A percentile compares a stretch with the other conserved stretches of the same genome.
These are phyloP conservation scores for Alentia gelatinosa DNA, from an alignment of 2,888 invertebrate genomes.

Conservation along the genomic window DNA sequence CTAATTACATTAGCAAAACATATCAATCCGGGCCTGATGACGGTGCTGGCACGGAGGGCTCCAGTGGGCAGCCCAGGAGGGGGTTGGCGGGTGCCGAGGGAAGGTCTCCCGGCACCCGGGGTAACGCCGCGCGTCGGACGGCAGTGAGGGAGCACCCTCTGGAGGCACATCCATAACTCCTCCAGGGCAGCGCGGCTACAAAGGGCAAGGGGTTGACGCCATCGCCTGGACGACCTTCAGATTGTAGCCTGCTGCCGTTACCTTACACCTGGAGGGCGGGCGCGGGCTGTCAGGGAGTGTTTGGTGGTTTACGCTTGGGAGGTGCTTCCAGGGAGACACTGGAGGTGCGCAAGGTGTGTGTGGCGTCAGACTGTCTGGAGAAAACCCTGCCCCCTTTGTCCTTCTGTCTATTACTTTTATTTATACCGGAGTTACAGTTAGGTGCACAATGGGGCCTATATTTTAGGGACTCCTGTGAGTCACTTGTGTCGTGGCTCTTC, in stretches of 20 bases:
- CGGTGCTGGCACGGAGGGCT: constrained; percentile 15
- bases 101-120: neutral
- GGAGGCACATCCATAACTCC: constrained; percentile 30
- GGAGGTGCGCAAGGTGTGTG: neutral
- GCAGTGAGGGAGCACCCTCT: constrained; percentile 8
- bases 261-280: neutral
- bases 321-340: neutral
- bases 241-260: neutral
- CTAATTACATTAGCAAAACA: constrained; percentile 54
- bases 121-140: neutral
- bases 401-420: neutral
- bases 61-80: neutral
- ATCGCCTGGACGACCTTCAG: neutral
- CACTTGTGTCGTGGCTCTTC: too few relatives aligned
- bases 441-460: too few relatives aligned
- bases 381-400: neutral
- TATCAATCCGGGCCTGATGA: constrained; percentile 43
- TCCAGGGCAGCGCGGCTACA: neutral
- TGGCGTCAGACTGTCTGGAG: neutral
- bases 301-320: neutral
- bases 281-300: neutral
- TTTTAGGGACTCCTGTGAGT: too few relatives aligned
- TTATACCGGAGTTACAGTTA: too few relatives aligned
- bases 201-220: neutral
- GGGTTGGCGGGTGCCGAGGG: neutral